A percentile compares a stretch with the other conserved stretches of the same genome.
These are phyloP conservation scores for Aegithalos caudatus DNA, from an alignment of 2,113 vertebrate species.

Conservation along the genomic window DNA sequence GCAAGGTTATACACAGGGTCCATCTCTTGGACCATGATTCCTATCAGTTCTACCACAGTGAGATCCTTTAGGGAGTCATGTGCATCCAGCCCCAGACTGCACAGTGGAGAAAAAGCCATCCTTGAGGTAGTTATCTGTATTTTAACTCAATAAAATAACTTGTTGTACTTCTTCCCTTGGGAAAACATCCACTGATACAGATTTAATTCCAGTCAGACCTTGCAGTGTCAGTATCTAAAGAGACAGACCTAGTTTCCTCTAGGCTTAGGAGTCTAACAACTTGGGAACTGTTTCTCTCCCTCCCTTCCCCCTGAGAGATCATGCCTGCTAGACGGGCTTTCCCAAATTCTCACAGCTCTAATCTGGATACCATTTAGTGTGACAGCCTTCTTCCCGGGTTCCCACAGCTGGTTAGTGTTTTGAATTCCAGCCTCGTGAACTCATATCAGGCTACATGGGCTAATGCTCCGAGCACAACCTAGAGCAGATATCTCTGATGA, in stretches of 20 bases:
- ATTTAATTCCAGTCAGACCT: not conserved
- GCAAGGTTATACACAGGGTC: not conserved
- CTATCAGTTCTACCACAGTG: not conserved
- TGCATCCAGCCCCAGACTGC: not conserved
- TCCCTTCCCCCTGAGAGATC: constrained; percentile 29
- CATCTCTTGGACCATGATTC: not conserved
- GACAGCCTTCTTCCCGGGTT: constrained; percentile 81
- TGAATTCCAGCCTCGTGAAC: constrained; percentile 91
- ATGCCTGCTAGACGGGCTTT: constrained; percentile 73
- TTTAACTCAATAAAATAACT: not conserved
- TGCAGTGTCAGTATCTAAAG: not conserved
- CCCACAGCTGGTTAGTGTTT: constrained; percentile 94
- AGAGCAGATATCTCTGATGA: constrained; percentile 78
- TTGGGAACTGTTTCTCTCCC: constrained; percentile 5
- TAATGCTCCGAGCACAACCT: constrained; percentile 73
- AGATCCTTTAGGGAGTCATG: not conserved
- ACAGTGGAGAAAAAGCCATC: not conserved
- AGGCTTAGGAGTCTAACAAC: constrained; percentile 9
- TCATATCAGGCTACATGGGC: constrained; percentile 85
- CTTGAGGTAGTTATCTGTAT: not conserved
- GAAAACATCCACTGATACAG: not conserved
- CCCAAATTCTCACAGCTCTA: constrained; percentile 82
- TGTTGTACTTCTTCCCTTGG: constrained; percentile 15
- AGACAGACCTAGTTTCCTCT: constrained; percentile 30
- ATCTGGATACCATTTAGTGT: constrained; percentile 81